A percentile compares a stretch with the other conserved stretches of the same genome.
These are phyloP conservation scores for Gymnothorax reevesii DNA, from an alignment of 2,797 vertebrate species.

Conservation along the genomic window DNA sequence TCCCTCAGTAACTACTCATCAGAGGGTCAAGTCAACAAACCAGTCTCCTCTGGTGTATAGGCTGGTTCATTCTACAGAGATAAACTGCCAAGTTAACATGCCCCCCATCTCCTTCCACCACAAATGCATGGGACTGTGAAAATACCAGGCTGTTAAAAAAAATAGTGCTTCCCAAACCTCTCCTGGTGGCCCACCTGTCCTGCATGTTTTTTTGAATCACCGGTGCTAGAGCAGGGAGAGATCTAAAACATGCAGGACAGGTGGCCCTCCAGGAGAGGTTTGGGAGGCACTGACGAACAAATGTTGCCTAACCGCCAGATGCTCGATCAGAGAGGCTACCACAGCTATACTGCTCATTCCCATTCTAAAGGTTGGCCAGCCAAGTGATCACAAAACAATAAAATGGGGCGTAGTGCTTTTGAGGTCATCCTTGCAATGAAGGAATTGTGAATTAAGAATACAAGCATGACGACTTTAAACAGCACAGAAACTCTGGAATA, in stretches of 20 bases:
- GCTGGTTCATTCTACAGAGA: background rate
- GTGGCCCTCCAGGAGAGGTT: no score
- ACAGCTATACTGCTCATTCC: background rate
- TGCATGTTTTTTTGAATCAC: no score
- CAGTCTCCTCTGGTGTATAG: no score
- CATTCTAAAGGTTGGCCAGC: background rate
- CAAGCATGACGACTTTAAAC: background rate
- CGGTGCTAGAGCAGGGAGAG: no score
- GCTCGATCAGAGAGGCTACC: background rate
- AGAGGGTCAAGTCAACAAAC: no score
- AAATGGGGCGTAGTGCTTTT: background rate
- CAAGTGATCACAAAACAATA: background rate
- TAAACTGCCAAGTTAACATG: background rate
- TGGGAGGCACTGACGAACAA: no score
- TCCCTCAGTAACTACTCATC: no score
- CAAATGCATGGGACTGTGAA: background rate
- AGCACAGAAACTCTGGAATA: background rate
- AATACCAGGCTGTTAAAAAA: background rate
- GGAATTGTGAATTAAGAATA: background rate
- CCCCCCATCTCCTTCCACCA: no score
- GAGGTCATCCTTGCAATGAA: background rate
- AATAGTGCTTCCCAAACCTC: no score
- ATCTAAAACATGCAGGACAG: no score
- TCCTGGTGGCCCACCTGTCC: no score
- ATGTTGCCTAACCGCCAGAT: no score